A percentile compares a stretch with the other conserved stretches of the same genome.
phyloP scores from a whole-genome alignment of 2,888 invertebrate species.

The Exocentrus adspersus region DNA sequence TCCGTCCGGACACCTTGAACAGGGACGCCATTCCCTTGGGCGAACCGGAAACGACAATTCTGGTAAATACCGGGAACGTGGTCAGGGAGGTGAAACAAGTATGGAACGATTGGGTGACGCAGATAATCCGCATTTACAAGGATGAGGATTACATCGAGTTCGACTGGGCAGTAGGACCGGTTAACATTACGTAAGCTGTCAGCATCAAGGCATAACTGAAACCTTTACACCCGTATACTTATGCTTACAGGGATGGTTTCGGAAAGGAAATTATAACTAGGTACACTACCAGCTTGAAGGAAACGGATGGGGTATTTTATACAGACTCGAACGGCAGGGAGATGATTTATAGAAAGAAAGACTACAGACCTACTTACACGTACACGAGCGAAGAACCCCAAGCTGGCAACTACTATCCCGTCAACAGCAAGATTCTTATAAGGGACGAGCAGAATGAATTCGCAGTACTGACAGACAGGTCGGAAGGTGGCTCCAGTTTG shows the following conservation, averaged over 20 bases:
- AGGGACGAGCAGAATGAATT: constrained; percentile 62
- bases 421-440: constrained; percentile 73
- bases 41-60: constrained; percentile 69
- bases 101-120: constrained; percentile 74
- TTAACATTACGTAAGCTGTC: constrained; percentile 46
- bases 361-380: constrained; percentile 70
- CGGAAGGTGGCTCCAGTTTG: constrained; percentile 72
- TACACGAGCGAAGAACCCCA: constrained; percentile 66
- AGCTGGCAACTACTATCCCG: constrained; percentile 79
- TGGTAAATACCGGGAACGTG: constrained; percentile 59
- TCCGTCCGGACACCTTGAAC: background rate
- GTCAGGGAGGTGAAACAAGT: constrained; percentile 71
- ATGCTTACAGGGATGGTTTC: constrained; percentile 53
- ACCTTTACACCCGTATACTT: no score
- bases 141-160: constrained; percentile 64
- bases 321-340: constrained; percentile 83
- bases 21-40: constrained; percentile 7
- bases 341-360: constrained; percentile 69
- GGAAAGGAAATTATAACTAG: constrained; percentile 77
- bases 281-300: constrained; percentile 67
- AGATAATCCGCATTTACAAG: constrained; percentile 73
- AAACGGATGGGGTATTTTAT: constrained; percentile 70
- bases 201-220: background rate
- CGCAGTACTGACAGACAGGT: constrained; percentile 70
- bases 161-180: constrained; percentile 64